Base-by-base conservation (phyloP, 2,113 vertebrate species). In the Crotalus viridis region DNA sequence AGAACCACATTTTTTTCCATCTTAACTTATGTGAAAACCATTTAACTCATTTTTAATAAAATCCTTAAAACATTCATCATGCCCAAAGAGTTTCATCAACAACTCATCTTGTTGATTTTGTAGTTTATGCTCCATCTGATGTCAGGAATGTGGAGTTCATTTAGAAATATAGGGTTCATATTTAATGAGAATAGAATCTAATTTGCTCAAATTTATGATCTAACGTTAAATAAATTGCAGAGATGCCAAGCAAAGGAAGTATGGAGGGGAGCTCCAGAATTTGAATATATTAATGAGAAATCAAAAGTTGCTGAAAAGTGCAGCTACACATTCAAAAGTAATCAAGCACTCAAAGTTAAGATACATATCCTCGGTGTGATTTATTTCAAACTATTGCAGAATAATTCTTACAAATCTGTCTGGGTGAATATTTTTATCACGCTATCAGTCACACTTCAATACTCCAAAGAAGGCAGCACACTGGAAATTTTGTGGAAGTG, bases 121-220 rank as follows among this genome's bases (percentile, higher is more conserved):
- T 90, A 64, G 28, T 96, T 93, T 88, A 93, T 95, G 22, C 2
- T 92, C 10, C 59, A 95, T 94, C 96, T 95, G 90, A 86, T 94
- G 91, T 46, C 91, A 94, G 22, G 95, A 96, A 91, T 93, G 90
- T 89, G 3, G 46, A 81, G 8, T 92, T 94, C 96, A 89, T 96
- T 90, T 90, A 92, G n/a, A 93, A 93, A 96, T 90, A 94, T 3
- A 93, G 48, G 28, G 33, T 94, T 96, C 56, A 93, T 46, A 90
- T 90, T 91, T 93, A 96, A 94, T 95, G 94, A 96, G 94, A 2
- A 94, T 10, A 89, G 8, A 95, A 92, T 91, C 3, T 86, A 95
- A 95, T 96, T 96, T 97, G 19, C 46, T 95, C 8, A 97, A 95
- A 96, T 94, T 95, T 95, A 95, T 94, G 21, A 90, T 88, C 26